Base-by-base conservation (phyloP, 2,113 vertebrate genomes). In the Todiramphus saurophagus region DNA sequence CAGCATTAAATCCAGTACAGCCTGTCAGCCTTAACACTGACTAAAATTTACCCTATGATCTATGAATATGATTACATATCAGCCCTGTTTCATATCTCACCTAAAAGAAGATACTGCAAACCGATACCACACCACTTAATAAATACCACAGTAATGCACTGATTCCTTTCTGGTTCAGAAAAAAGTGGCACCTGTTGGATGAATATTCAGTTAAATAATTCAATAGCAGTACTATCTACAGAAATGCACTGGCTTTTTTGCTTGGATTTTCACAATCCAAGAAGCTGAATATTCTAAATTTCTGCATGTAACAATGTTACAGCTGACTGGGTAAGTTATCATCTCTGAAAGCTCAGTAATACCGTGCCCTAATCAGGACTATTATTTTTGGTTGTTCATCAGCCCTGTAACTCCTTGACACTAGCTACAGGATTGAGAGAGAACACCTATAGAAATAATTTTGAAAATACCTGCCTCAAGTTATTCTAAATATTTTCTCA, bases 61-160 rank as follows among this genome's bases (percentile, higher is more conserved):
- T 73, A 69, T 68, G 83, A 94, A 82, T 60, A 50, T 5, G 44
- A 90, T 94, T 94, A 88, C 16, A 76, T 53, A 90, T 87, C 48
- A 95, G 90, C 14, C 35, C 66, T 93, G 88, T 93, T 96, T 96
- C 73, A 73, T 84, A 58, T 93, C 83, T 94, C 90, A 69, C 77
- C 74, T 92, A 60, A 66, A 81, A 93, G 87, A 82, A 87, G 80
- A 64, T 89, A 37, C 64, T 56, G 77, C 80, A 91, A 87, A 76
- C 89, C 87, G 89, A 73, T 64, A 69, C 66, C 83, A 31, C 69
- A 63, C 62, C 60, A 78, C 70, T 96, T 95, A 90, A 69, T 15
- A 31, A 90, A 66, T 15, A 31, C 48, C 41, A 18, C 62, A 41
- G 30, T n/a, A 75, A 13, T 2, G 9, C 53, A 73, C 48, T 1